Conservation (phyloP, 23 tunicate genomes). For the Clavelina lepadiformis region DNA sequence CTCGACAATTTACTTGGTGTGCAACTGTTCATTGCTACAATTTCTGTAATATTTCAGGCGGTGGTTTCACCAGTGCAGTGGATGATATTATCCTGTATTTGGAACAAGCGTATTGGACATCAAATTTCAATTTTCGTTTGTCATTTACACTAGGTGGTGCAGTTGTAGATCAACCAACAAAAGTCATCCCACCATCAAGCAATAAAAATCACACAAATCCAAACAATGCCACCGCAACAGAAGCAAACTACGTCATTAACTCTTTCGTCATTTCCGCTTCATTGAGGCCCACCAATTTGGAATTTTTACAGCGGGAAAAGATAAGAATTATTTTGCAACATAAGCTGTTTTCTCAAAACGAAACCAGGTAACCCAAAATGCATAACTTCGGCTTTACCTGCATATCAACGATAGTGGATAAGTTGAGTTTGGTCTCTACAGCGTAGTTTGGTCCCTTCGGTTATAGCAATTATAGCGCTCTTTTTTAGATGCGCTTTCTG, state of each 20-base stretch:
- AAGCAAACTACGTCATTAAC: constrained; percentile 5
- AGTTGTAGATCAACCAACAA: background rate
- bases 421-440: no score
- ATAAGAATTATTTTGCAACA: constrained; percentile 19
- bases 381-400: no score
- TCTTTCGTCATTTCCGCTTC: constrained; percentile 49
- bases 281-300: constrained; percentile 4
- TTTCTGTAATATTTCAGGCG: background rate
- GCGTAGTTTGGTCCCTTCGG: no score
- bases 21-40: background rate
- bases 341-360: background rate
- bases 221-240: background rate
- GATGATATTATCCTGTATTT: no score
- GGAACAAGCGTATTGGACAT: no score
- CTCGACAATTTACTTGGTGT: constrained; percentile 37
- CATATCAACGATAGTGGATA: no score
- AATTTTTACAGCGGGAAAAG: constrained; percentile 18
- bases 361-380: background rate
- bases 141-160: no score
- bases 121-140: no score
- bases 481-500: constrained; percentile 56
- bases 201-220: background rate
- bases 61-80: no score
- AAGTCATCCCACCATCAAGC: background rate
- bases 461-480: no score